Evolutionary conservation across 2,888 invertebrate species (phyloP), one percentile per base, ranked within the genome.

Genomic region (Lomographa bimaculata): DNA sequence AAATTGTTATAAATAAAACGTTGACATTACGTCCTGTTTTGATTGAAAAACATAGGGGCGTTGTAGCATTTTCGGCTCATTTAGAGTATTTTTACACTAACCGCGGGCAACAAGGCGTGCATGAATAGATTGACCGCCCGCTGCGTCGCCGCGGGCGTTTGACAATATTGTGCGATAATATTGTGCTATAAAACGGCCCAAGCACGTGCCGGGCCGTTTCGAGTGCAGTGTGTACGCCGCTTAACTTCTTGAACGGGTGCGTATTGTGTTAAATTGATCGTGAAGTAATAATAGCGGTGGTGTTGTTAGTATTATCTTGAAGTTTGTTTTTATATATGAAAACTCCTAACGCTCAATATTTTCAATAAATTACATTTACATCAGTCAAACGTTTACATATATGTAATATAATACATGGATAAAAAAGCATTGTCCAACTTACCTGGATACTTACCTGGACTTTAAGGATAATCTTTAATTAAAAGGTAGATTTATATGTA

Each of bases 81-180:
- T 48, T 45, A 39, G 35, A 45, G 29, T 45, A 49, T 56, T 57
- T 66, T 64, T 51, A 61, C 49, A 58, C 56, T 60, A 48, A 55
- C 60, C 57, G 52, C 37, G 49, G 39, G 46, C 44, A 56, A 52
- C 50, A 47, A 46, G 45, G 49, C 38, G 46, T 44, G 44, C 19
- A 17, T 24, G 50, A 54, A 60, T 57, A 49, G 44, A 34, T 21
- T 28, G 42, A 54, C 32, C 49, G 29, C 74, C 73, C 64, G 72
- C 61, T 37, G 74, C 14, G 71, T 16, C 68, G 68, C 78, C 71
- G 70, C 75, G 67, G 74, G 78, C 61, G 59, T 41, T 56, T 57
- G 52, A 52, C 69, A 66, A 72, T 75, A 68, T 78, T 64, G 71
- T 53, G 65, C 62, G 58, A 64, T 57, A 64, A 57, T 66, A 67